phyloP scores from a whole-genome alignment of 2,113 vertebrate species.

The Sapayoa aenigma region DNA sequence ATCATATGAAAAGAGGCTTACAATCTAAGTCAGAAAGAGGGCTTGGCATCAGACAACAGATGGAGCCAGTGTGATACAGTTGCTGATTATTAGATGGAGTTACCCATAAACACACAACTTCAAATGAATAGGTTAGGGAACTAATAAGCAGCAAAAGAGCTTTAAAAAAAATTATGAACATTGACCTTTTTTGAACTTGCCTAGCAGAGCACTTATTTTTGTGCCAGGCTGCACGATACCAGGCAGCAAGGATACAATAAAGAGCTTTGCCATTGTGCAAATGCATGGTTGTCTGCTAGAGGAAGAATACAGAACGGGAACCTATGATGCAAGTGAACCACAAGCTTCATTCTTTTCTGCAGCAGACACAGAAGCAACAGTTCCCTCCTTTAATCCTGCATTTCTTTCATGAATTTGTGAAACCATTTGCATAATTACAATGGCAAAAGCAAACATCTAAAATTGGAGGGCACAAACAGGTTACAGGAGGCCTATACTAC shows the following conservation, averaged over 20 bases:
- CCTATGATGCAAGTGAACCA: slow-evolving; percentile 32
- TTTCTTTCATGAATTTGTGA: not conserved
- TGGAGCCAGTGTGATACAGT: not conserved
- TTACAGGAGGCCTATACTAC: not conserved
- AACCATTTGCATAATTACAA: not conserved
- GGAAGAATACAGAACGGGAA: slow-evolving; percentile 36
- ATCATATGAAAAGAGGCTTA: slow-evolving; percentile 33
- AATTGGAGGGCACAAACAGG: not conserved
- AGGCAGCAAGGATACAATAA: not conserved
- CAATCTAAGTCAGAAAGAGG: slow-evolving; percentile 16
- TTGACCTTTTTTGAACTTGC: not conserved
- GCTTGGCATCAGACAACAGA: slow-evolving; percentile 44
- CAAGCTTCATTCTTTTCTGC: slow-evolving; percentile 25
- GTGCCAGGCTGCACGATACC: not conserved
- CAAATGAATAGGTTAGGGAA: not conserved
- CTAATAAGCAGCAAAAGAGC: not conserved
- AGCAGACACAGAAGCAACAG: not conserved
- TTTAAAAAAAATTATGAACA: not conserved
- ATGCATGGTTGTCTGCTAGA: not conserved
- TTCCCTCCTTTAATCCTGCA: not conserved
- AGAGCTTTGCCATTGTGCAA: not conserved
- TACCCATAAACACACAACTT: not conserved
- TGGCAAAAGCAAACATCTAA: not conserved
- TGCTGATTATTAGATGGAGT: not conserved
- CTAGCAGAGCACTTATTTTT: not conserved